Conservation (phyloP, 35 echinoderm and acorn worm genomes). For the Amphiura filiformis region DNA sequence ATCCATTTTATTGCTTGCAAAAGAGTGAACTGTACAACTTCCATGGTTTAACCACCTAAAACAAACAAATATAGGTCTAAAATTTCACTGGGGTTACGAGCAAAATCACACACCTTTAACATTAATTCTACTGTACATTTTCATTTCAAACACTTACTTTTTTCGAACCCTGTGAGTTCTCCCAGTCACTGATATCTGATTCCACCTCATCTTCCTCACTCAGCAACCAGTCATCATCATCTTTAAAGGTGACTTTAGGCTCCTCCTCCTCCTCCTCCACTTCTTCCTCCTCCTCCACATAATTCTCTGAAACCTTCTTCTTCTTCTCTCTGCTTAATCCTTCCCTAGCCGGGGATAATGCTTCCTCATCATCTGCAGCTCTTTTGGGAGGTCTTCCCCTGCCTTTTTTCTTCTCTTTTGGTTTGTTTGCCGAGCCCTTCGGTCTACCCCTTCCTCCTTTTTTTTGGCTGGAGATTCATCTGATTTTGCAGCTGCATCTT, state of each 20-base stretch:
- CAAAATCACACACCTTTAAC: no score
- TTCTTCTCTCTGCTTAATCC: neutral
- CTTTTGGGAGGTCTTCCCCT: conserved; percentile 25
- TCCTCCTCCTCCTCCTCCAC: conserved; percentile 11
- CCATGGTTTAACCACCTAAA: no score
- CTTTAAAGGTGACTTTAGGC: conserved; percentile 20
- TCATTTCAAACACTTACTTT: conserved; percentile 44
- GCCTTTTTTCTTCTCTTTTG: conserved; percentile 39
- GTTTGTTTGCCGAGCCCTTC: neutral
- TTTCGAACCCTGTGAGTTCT: conserved; percentile 46
- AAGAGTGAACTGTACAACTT: no score
- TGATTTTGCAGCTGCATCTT: conserved; percentile 12
- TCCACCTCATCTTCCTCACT: conserved; percentile 37
- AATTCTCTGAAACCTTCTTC: neutral
- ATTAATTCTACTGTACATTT: no score
- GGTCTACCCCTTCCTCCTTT: conserved; percentile 50
- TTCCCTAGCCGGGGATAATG: neutral
- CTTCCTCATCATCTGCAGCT: conserved; percentile 41
- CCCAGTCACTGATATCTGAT: conserved; percentile 85
- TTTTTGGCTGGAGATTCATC: conserved; percentile 25
- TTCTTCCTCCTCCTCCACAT: neutral
- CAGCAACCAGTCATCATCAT: conserved; percentile 32
- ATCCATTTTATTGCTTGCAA: no score
- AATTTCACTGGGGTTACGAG: no score
- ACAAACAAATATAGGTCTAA: no score